Conservation (phyloP, 2,797 vertebrate genomes). For the Xenopus petersii region DNA sequence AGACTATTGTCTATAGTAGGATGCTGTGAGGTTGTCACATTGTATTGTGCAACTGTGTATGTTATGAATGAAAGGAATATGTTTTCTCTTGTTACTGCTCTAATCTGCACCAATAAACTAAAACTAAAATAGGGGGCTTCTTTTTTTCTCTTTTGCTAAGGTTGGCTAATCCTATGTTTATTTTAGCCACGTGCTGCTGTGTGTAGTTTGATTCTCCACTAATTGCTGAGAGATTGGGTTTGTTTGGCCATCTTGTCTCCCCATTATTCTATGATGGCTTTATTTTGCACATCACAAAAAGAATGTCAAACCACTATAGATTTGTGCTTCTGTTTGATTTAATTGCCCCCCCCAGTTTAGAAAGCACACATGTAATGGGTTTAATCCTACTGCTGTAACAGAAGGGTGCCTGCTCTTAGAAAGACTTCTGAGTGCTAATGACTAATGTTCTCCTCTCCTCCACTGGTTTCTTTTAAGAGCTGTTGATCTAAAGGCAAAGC, state of each 20-base stretch:
- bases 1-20: too few relatives aligned
- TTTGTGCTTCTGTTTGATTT: slow-evolving; percentile 34
- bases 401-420: slow-evolving; percentile 65
- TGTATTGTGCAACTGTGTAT: too few relatives aligned
- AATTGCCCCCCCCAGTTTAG: slow-evolving; percentile 34
- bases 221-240: slow-evolving; percentile 7
- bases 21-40: too few relatives aligned
- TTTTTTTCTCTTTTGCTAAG: too few relatives aligned
- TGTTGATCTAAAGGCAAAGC: slow-evolving; percentile 53
- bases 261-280: neutral
- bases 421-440: slow-evolving; percentile 74
- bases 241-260: slow-evolving; percentile 9
- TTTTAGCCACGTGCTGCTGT: too few relatives aligned
- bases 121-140: too few relatives aligned
- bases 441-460: slow-evolving; percentile 67
- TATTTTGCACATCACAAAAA: slow-evolving; percentile 11
- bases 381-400: slow-evolving; percentile 57
- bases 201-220: neutral
- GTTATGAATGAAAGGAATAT: neutral
- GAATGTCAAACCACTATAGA: slow-evolving; percentile 10
- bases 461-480: slow-evolving; percentile 51
- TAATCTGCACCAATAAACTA: too few relatives aligned
- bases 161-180: too few relatives aligned
- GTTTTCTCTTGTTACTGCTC: too few relatives aligned
- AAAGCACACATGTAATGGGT: slow-evolving; percentile 37